Percentiles rank a stretch among this genome's conserved stretches.
phyloP scores from a whole-genome alignment of 2,888 invertebrate genomes.

The Ochropleura leucogaster region DNA sequence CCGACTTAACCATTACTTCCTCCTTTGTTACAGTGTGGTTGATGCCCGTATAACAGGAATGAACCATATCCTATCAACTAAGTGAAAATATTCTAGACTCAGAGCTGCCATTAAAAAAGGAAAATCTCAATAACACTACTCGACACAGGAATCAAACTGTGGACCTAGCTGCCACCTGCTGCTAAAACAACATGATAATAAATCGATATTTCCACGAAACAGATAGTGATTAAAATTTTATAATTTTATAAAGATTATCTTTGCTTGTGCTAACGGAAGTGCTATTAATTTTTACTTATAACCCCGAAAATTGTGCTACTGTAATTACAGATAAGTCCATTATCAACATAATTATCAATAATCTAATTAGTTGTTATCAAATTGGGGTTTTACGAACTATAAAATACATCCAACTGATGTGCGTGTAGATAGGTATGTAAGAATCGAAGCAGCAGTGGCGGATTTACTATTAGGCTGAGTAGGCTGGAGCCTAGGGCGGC shows the following conservation, averaged over 20 bases:
- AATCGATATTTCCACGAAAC: not conserved
- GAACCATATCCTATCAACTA: not conserved
- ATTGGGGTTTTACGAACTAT: conserved; percentile 15
- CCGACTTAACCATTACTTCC: too few relatives aligned
- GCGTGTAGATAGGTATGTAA: too few relatives aligned
- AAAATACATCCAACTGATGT: not conserved
- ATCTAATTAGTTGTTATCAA: conserved; percentile 25
- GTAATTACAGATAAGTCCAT: conserved; percentile 20
- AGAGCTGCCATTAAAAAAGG: not conserved
- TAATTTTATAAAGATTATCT: conserved; percentile 13
- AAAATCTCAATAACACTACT: not conserved
- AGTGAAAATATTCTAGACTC: not conserved
- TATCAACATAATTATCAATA: conserved; percentile 20
- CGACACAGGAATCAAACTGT: not conserved
- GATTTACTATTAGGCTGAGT: too few relatives aligned
- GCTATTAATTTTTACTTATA: not conserved
- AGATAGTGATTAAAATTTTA: conserved; percentile 2
- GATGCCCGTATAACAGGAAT: not conserved
- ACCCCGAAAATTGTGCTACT: conserved; percentile 20
- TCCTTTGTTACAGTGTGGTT: too few relatives aligned
- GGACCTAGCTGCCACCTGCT: not conserved
- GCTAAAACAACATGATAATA: not conserved
- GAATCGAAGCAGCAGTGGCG: too few relatives aligned
- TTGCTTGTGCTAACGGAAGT: not conserved
- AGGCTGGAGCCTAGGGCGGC: too few relatives aligned